These are phyloP conservation scores for Paramormyrops kingsleyae DNA, from an alignment of 2,113 vertebrate species.

Conservation along the genomic window DNA sequence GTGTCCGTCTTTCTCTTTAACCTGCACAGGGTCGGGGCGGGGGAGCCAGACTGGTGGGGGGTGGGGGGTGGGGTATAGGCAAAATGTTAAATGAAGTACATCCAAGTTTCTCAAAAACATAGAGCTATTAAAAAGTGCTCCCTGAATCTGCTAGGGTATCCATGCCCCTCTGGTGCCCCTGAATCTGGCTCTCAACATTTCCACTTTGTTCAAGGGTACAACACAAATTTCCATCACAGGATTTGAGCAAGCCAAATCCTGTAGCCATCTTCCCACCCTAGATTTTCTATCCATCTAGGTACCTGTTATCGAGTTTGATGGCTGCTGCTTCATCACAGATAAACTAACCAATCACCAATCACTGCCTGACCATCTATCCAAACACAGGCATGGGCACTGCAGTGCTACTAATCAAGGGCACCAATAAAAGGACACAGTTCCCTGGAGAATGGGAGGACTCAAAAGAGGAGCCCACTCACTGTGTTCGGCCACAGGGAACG, in stretches of 20 bases:
- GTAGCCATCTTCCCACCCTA: not conserved
- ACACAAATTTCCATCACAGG: not conserved
- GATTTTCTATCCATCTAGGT: not conserved
- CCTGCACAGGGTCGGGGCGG: constrained; percentile 3
- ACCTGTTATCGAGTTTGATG: not conserved
- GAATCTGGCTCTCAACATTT: not conserved
- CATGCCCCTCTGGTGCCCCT: not conserved
- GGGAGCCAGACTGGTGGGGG: constrained; percentile 21
- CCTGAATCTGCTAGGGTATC: not conserved
- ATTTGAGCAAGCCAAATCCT: not conserved
- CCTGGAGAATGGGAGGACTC: not conserved
- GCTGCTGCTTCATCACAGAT: not conserved
- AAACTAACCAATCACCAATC: not conserved
- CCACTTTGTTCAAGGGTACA: not conserved
- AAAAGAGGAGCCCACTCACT: constrained; percentile 15
- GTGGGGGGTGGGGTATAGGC: not conserved
- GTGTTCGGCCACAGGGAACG: constrained; percentile 8
- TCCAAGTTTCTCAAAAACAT: not conserved
- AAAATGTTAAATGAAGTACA: not conserved
- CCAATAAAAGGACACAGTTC: not conserved
- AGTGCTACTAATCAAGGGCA: not conserved
- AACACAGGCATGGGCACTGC: not conserved
- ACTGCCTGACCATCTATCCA: not conserved
- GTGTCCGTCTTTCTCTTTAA: constrained; percentile 3
- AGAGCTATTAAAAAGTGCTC: not conserved